phyloP scores from a whole-genome alignment of 2,113 vertebrate genomes.

The Nipponia nippon region DNA sequence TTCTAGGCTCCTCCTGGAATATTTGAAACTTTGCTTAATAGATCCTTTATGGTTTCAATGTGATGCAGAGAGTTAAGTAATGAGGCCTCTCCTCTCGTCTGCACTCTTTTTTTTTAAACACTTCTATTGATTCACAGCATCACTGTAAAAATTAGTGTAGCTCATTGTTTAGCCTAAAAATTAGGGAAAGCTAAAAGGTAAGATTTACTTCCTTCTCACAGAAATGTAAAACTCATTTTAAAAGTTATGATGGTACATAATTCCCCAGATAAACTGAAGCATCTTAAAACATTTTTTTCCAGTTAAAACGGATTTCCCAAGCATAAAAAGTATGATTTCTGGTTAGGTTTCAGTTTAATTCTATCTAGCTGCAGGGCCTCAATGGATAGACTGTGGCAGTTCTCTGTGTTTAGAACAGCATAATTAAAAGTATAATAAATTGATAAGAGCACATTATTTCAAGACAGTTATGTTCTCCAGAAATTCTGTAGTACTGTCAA shows the following conservation, averaged over 20 bases:
- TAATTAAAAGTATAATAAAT: constrained; percentile 67
- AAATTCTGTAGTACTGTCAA: constrained; percentile 18
- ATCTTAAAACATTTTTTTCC: constrained; percentile 56
- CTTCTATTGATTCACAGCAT: constrained; percentile 45
- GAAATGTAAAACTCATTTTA: constrained; percentile 44
- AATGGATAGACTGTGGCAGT: not conserved
- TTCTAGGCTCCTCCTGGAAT: not conserved
- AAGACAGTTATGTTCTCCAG: constrained; percentile 4
- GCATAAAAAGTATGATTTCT: constrained; percentile 34
- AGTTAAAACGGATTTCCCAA: constrained; percentile 59
- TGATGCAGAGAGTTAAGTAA: not conserved
- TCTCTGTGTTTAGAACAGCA: constrained; percentile 44
- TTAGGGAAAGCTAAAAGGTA: constrained; percentile 10
- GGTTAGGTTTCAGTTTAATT: constrained; percentile 56
- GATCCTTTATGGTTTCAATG: not conserved
- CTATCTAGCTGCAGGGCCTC: not conserved
- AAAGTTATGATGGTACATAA: constrained; percentile 53
- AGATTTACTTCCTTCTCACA: constrained; percentile 44
- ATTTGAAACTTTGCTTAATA: not conserved
- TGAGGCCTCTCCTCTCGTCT: not conserved
- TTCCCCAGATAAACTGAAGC: constrained; percentile 50
- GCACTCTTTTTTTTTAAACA: not conserved
- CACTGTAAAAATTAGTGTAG: not conserved
- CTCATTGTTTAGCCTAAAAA: not conserved
- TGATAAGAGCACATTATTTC: constrained; percentile 47